Conservation (phyloP, 2,113 vertebrate genomes). For the Microtus pennsylvanicus region DNA sequence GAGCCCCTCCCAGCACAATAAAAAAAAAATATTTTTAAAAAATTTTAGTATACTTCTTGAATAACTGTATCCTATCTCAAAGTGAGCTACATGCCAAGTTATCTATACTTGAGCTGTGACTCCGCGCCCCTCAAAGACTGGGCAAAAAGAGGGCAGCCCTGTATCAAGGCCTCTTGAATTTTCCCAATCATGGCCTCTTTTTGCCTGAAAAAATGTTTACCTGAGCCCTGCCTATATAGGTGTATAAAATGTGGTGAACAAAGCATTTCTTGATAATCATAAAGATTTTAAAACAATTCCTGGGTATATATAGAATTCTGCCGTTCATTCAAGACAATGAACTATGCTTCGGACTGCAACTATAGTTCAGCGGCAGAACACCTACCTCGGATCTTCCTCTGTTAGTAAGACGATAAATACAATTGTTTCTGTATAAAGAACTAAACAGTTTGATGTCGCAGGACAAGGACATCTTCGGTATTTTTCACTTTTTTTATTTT, state of each 20-base stretch:
- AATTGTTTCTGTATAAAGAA: background rate
- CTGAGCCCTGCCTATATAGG: background rate
- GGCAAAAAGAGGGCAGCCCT: background rate
- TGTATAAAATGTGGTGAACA: background rate
- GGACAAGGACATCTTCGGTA: background rate
- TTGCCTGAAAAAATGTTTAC: background rate
- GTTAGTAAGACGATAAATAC: background rate
- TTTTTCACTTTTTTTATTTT: background rate
- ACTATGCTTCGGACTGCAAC: too few species aligned
- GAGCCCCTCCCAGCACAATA: background rate
- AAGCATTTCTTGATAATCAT: background rate
- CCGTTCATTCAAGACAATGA: background rate
- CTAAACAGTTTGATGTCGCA: background rate
- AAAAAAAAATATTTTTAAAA: background rate
- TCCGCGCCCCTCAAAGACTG: background rate
- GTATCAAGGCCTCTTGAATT: background rate
- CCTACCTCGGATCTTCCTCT: background rate
- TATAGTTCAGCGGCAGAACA: background rate
- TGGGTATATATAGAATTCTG: background rate
- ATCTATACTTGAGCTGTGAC: background rate
- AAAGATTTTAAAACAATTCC: background rate
- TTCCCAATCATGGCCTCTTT: background rate
- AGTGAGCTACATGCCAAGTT: background rate
- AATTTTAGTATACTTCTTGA: background rate
- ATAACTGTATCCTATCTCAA: background rate